Conservation (phyloP, 2,113 vertebrate species). For the Vimba vimba region DNA sequence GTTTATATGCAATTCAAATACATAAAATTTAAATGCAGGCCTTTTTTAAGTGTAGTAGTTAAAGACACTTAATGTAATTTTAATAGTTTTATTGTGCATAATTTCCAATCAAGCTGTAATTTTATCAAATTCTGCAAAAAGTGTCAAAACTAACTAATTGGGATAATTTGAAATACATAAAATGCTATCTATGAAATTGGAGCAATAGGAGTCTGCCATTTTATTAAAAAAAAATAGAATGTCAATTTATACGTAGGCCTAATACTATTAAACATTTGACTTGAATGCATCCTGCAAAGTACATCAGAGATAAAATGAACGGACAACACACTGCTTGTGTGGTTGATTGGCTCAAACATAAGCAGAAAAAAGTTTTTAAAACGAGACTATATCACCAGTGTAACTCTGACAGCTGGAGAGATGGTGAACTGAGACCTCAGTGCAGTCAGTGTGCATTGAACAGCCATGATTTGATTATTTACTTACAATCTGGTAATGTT, state of each 20-base stretch:
- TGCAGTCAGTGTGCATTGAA: neutral
- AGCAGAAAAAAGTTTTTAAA: neutral
- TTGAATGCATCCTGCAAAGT: neutral
- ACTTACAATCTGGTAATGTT: conserved; percentile 1
- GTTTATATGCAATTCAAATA: too few species aligned
- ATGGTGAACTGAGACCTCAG: neutral
- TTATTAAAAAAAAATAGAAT: neutral
- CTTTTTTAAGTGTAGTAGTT: neutral
- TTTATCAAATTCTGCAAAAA: conserved; percentile 48
- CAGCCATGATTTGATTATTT: conserved; percentile 10
- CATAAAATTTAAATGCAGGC: too few species aligned
- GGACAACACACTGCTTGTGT: neutral
- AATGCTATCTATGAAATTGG: neutral
- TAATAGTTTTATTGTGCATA: too few species aligned
- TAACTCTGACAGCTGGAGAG: neutral
- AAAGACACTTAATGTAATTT: neutral
- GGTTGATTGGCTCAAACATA: neutral
- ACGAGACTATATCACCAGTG: neutral
- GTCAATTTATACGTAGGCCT: neutral
- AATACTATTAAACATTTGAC: neutral
- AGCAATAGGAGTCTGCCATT: neutral
- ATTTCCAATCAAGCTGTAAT: conserved; percentile 31
- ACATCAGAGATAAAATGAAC: neutral
- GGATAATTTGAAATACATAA: neutral
- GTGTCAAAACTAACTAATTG: neutral